Evolutionary conservation across 1,140 invertebrate species (phyloP), one percentile per base, ranked within the genome.

Genomic region (Mercenaria mercenaria): DNA sequence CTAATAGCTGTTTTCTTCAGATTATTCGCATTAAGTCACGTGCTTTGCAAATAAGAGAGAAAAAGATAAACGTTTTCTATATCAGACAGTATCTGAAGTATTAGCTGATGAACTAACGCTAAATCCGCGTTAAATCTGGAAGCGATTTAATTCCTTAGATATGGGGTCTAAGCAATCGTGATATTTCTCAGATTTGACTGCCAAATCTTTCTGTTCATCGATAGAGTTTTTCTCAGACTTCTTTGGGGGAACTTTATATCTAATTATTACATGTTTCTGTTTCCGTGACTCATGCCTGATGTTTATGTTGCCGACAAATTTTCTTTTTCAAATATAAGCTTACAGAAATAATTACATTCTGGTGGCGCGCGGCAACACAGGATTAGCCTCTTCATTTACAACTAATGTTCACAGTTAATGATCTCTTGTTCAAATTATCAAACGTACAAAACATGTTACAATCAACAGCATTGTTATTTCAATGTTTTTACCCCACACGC

Each of bases 121-220:
- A 67, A 32, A 67, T 67, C 29, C 32, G 61, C 32, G 26, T 11
- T 67, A 18, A 23, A 67, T 67, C 61, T 32, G 61, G 32, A 32
- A 67, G 61, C 8, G 61, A 29, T 67, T 67, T 67, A 67, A 67
- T 67, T 67, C 61, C 61, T 4, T 32, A 67, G 61, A 67, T 67
- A 67, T 32, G 26, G 11, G 32, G 29, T 29, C 32, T 29, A 67
- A 32, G 29, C 32, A 29, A 67, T 11, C 26, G 29, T 29, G 32
- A 32, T 67, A 32, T 67, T 67, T 67, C 61, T 32, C 61, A 67
- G 61, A 32, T 67, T 67, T 67, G 26, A 11, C 3, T 67, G 61
- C 61, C 61, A 67, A 67, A 67, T 67, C 29, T 32, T 11, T 29
- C 26, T 67, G 61, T 67, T 67, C 61, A 67, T 32, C 61, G 61